phyloP scores from a whole-genome alignment of 1,140 invertebrate species.

The Hesperophylax magnus region DNA sequence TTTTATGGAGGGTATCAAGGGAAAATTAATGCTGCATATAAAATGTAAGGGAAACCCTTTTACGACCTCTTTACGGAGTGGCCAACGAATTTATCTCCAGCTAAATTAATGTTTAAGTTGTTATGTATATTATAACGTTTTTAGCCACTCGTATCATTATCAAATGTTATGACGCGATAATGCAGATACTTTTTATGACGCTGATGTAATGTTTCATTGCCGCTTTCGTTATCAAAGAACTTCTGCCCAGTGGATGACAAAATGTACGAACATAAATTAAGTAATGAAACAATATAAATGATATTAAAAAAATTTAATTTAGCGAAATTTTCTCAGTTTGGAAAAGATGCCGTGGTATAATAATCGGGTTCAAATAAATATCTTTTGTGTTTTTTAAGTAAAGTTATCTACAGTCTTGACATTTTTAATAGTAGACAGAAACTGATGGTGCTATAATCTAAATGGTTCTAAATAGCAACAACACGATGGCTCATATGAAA shows the following conservation, averaged over 20 bases:
- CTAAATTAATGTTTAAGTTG: background rate
- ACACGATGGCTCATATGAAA: no score
- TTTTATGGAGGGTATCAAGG: background rate
- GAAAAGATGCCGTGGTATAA: no score
- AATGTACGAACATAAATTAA: no score
- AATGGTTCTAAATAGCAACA: no score
- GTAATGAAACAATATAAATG: no score
- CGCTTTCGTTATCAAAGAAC: background rate
- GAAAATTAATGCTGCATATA: constrained; percentile 26
- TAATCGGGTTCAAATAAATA: no score
- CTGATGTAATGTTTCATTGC: background rate
- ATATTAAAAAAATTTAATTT: no score
- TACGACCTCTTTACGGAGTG: constrained; percentile 16
- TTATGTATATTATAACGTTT: background rate
- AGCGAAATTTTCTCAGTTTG: no score
- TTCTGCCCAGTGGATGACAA: background rate
- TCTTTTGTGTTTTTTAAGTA: no score
- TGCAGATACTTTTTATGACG: background rate
- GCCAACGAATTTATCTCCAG: background rate
- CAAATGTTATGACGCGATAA: background rate
- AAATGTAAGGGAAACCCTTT: constrained; percentile 6
- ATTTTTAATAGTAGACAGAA: no score
- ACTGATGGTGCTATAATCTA: no score
- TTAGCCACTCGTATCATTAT: background rate
- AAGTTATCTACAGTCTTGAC: no score